Percentiles rank a stretch among this genome's conserved stretches.
phyloP scores from a whole-genome alignment of 2,113 vertebrate genomes.

The Mugil cephalus region DNA sequence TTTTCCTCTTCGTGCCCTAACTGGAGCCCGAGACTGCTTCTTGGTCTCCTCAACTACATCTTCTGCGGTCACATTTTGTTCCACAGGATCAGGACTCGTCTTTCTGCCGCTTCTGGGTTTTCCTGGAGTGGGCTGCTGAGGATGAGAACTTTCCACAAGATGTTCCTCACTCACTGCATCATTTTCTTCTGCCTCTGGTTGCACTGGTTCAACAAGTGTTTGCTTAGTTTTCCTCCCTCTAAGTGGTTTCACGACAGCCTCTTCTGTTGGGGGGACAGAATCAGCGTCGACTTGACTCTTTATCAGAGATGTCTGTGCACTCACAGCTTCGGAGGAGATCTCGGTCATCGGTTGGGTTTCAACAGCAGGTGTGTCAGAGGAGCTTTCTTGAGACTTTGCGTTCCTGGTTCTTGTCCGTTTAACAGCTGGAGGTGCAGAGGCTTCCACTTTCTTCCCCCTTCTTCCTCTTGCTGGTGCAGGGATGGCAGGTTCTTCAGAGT shows the following conservation, averaged over 20 bases:
- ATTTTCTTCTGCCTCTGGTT: slow-evolving; percentile 6
- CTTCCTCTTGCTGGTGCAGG: slow-evolving; percentile 61
- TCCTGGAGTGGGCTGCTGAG: slow-evolving; percentile 5
- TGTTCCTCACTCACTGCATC: slow-evolving; percentile 8
- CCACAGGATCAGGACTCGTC: slow-evolving; percentile 7
- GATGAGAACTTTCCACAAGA: background rate
- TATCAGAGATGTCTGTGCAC: background rate
- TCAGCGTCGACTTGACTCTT: slow-evolving; percentile 4
- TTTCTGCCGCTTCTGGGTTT: slow-evolving; percentile 65
- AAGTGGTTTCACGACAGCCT: slow-evolving; percentile 37
- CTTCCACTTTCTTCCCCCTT: slow-evolving; percentile 62
- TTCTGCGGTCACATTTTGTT: slow-evolving; percentile 21
- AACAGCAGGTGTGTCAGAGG: slow-evolving; percentile 9
- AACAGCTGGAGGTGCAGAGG: slow-evolving; percentile 24
- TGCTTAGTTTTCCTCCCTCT: slow-evolving; percentile 65
- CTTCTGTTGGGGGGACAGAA: background rate
- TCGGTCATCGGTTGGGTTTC: slow-evolving; percentile 11
- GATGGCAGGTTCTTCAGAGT: slow-evolving; percentile 4
- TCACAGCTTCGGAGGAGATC: slow-evolving; percentile 4
- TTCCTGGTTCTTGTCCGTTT: slow-evolving; percentile 63
- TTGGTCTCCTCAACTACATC: slow-evolving; percentile 15
- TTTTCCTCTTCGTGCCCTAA: slow-evolving; percentile 59
- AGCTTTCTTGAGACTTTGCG: slow-evolving; percentile 32
- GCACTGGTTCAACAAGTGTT: slow-evolving; percentile 9
- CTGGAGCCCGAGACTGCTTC: slow-evolving; percentile 29